These are phyloP conservation scores for Cephus spinipes DNA, from an alignment of 2,888 invertebrate species.

Conservation along the genomic window DNA sequence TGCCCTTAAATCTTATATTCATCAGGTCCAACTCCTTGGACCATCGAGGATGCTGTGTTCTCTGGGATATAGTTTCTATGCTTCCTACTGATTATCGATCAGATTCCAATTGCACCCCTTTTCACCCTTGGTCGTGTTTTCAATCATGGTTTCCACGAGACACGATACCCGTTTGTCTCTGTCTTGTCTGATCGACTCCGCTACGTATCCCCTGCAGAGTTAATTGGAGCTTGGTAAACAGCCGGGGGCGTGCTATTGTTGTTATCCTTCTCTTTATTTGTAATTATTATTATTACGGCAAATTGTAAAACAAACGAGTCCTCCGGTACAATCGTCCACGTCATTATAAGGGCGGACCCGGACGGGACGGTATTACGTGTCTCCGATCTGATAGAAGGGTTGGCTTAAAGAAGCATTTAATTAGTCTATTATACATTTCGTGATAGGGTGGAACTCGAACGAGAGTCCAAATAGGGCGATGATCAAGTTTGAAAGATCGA, in stretches of 20 bases:
- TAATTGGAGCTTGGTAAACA: neutral
- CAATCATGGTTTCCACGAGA: neutral
- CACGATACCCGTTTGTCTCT: neutral
- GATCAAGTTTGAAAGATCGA: neutral
- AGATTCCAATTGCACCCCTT: neutral
- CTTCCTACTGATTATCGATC: neutral
- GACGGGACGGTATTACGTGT: neutral
- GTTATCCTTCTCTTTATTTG: neutral
- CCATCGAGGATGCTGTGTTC: neutral
- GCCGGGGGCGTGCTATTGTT: neutral
- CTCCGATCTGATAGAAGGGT: neutral
- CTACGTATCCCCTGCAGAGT: neutral
- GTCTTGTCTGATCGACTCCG: neutral
- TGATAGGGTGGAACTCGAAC: neutral
- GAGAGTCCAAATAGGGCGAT: neutral
- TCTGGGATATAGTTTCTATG: neutral
- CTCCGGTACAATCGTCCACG: neutral
- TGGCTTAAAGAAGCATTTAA: neutral
- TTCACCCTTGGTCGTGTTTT: neutral
- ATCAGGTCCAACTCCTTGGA: neutral
- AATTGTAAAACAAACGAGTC: neutral
- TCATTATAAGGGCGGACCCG: neutral
- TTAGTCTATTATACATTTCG: neutral
- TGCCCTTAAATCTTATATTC: neutral
- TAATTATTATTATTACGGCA: neutral